A percentile compares a stretch with the other conserved stretches of the same genome.
phyloP scores from a whole-genome alignment of 2,888 invertebrate species.

The Leptopterna dolabrata region DNA sequence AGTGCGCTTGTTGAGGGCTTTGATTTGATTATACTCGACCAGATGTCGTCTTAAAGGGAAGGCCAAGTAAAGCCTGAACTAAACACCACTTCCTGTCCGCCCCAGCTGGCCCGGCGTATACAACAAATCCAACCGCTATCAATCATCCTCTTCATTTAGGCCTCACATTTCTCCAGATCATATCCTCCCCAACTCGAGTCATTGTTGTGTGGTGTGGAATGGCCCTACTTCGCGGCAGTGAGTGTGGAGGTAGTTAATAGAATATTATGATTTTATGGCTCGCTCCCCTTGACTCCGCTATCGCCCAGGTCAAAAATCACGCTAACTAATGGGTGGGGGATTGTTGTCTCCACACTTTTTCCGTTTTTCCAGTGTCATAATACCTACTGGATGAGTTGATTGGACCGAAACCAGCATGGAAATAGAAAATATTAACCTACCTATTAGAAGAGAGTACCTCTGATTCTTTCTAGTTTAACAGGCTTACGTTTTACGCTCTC shows the following conservation, averaged over 20 bases:
- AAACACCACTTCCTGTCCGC: slow-evolving; percentile 40
- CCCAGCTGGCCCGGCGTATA: slow-evolving; percentile 17
- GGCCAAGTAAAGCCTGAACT: background rate
- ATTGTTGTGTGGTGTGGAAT: background rate
- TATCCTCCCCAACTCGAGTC: background rate
- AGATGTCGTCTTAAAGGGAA: slow-evolving; percentile 14
- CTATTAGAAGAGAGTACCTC: too few species aligned
- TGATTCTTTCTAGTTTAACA: too few species aligned
- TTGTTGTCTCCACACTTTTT: background rate
- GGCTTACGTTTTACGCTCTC: too few species aligned
- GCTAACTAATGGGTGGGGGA: too few species aligned
- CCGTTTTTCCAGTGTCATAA: too few species aligned
- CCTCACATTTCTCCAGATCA: background rate
- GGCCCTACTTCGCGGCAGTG: background rate
- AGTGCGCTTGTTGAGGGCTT: background rate
- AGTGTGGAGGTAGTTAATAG: background rate
- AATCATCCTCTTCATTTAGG: slow-evolving; percentile 37
- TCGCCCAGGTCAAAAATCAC: too few species aligned
- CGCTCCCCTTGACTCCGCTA: too few species aligned
- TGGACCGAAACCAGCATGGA: too few species aligned
- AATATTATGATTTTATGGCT: background rate
- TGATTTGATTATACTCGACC: slow-evolving; percentile 35
- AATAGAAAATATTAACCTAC: too few species aligned
- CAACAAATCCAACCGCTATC: slow-evolving; percentile 43
- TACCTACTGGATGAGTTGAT: too few species aligned